These are phyloP conservation scores for Nibea albiflora DNA, from an alignment of 2,113 vertebrate genomes.

Conservation along the genomic window DNA sequence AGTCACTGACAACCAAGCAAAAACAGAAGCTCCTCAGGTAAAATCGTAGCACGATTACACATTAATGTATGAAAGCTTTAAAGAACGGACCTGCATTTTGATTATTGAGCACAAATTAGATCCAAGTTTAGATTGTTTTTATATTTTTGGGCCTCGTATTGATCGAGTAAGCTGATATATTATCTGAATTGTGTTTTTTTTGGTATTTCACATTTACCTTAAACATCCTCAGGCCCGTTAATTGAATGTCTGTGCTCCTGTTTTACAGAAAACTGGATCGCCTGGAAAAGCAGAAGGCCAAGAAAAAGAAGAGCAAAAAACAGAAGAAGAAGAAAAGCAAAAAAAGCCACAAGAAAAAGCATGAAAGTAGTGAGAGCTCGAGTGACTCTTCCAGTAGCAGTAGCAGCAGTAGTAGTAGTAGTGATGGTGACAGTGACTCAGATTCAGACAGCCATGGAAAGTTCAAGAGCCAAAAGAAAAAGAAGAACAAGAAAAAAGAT, in stretches of 20 bases:
- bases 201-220: background rate
- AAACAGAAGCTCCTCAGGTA: conserved; percentile 98
- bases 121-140: background rate
- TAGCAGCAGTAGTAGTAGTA: conserved; percentile 54
- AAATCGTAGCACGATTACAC: background rate
- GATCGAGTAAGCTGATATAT: background rate
- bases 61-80: background rate
- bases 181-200: background rate
- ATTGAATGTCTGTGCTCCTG: conserved; percentile 4
- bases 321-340: conserved; percentile 86
- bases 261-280: conserved; percentile 93
- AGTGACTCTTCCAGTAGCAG: conserved; percentile 80
- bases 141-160: background rate
- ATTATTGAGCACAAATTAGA: background rate
- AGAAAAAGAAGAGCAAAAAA: conserved; percentile 91
- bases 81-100: background rate
- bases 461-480: conserved; percentile 83
- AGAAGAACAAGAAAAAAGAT: conserved; percentile 86
- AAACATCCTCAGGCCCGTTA: background rate
- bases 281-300: conserved; percentile 92
- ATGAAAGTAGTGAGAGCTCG: conserved; percentile 76
- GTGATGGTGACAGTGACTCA: conserved; percentile 79
- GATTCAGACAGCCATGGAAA: conserved; percentile 84
- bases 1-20: conserved; percentile 95
- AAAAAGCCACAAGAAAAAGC: conserved; percentile 90